Base-by-base conservation (phyloP, 1,140 invertebrate genomes). In the Paraescarpia echinospica region DNA sequence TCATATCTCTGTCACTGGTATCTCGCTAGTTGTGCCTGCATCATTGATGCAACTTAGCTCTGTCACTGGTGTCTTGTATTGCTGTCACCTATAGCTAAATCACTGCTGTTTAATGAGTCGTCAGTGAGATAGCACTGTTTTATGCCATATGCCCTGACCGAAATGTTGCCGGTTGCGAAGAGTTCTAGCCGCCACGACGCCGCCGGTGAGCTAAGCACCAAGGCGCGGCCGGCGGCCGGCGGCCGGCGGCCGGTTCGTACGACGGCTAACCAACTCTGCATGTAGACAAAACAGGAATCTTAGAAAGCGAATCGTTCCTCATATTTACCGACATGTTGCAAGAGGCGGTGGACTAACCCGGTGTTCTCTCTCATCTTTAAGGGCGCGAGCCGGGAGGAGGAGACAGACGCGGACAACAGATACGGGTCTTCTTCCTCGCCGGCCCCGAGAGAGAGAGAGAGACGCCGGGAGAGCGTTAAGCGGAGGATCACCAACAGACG, bases 361-460 rank as follows among this genome's bases (percentile, higher is more conserved):
- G 59, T 77, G 59, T 77, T 77, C 59, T 77, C 59, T 77, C 59
- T 77, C 59, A 77, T 77, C 59, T 77, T 77, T 77, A 77, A 77
- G 59, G 59, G 59, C 59, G 59, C 59, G 59, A 12, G 2, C 59
- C 59, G 59, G 22, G 12, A 77, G 59, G 59, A 77, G 59, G 59
- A 27, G 59, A 77, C 59, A 31, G 59, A 77, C 59, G 59, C 59
- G 59, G 59, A 77, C 59, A 18, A 77, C 59, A 77, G 59, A 77
- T 18, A 27, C 59, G 14, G 59, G 59, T 77, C 59, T 18, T 77
- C 59, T 77, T 77, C 59, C 59, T 27, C 59, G 59, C 59, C 59
- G 59, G 18, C 22, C 59, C 59, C 59, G 8, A 9, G 48, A n/a
- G 41, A 41, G 41, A 77, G 59, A 77, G 59, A 77, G 59, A 77